Base-by-base conservation (phyloP, 2,797 vertebrate genomes). In the Sebastes matsubarae region DNA sequence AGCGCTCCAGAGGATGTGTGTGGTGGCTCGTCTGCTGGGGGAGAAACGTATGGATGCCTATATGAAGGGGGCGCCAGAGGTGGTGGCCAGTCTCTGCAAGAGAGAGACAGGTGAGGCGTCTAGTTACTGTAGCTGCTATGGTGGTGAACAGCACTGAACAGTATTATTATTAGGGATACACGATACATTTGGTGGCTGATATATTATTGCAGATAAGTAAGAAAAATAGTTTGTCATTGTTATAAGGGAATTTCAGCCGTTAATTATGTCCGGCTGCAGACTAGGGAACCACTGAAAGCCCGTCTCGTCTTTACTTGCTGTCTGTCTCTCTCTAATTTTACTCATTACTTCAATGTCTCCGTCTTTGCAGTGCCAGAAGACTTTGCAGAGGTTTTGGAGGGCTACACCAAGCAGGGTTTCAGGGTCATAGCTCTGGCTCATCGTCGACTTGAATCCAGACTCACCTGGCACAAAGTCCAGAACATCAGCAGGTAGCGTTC, bases 391-490 rank as follows among this genome's bases (percentile, higher is more conserved):
- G 95, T 99, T 90, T 92, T 99, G 92, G 98, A 99, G 89, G 95
- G 96, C 38, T 99, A 98, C 90, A 99, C 99, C 12, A 99, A 97
- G 92, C 97, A 98, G 87, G 99, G 99, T 79, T 99, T 98, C 90
- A 95, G 99, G 80, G 99, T 99, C 89, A 99, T 99, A 64, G 98
- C 98, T 83, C 92, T 99, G 80, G 98, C 98, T 84, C 98, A 99
- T 89, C 96, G 98, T 76, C 97, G 97, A 81, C 89, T 99, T 73
- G 98, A 98, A 89, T 97, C 98, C 72, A 99, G 97, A 92, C 95
- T 99, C 83, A 96, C 95, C 0, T 99, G 98, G 98, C 99, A 99
- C 93, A 99, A 97, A 96, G 97, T 99, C 68, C 99, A 99, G 92
- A 98, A 97, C 73, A 89, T 98, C 89, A 97, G 87, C 94, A 97